Conservation (phyloP, 2,888 invertebrate species). For the Synergus umbraculus region DNA sequence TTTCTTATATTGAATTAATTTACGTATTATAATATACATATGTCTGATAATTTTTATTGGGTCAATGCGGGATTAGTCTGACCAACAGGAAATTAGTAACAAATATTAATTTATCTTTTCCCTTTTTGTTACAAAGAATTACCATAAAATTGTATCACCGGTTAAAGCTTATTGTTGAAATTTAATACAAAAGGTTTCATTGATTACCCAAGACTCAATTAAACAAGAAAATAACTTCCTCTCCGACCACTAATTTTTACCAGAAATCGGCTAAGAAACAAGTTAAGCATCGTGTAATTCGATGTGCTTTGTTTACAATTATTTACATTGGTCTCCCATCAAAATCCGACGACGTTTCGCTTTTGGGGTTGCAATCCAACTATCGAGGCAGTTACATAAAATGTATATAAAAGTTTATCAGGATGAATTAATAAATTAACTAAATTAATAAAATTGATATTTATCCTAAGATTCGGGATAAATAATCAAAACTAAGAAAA, state of each 20-base stretch:
- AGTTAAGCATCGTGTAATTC: conserved; percentile 64
- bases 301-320: conserved; percentile 66
- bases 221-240: neutral
- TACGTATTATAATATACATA: too few relatives aligned
- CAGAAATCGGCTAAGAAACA: conserved; percentile 42
- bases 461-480: too few relatives aligned
- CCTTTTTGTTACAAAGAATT: too few relatives aligned
- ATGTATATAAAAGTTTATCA: too few relatives aligned
- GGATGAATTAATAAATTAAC: too few relatives aligned
- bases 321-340: conserved; percentile 68
- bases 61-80: neutral
- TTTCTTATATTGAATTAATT: neutral
- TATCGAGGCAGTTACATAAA: too few relatives aligned
- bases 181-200: neutral
- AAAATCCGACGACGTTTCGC: conserved; percentile 56
- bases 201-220: neutral
- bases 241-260: neutral
- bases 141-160: too few relatives aligned
- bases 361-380: neutral
- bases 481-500: too few relatives aligned
- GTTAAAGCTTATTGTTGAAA: too few relatives aligned
- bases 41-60: too few relatives aligned
- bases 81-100: neutral
- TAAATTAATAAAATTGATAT: too few relatives aligned
- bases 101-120: neutral